Conservation (phyloP, 2,888 invertebrate species). For the Trachelus tabidus region DNA sequence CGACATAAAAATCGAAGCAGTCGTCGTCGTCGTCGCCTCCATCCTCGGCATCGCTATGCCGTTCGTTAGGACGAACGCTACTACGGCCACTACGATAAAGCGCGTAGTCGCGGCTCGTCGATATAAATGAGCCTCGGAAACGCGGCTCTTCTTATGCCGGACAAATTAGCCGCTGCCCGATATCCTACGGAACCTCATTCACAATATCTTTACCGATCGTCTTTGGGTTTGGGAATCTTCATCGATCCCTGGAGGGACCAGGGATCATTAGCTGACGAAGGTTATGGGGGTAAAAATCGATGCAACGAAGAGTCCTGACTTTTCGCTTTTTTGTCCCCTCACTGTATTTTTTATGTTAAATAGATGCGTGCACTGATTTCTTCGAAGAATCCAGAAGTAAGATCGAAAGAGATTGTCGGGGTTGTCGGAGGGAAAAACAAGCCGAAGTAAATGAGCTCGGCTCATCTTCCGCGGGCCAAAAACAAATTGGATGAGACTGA, state of each 20-base stretch:
- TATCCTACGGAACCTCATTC: neutral
- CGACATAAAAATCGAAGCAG: conserved; percentile 31
- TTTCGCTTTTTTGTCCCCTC: too few relatives aligned
- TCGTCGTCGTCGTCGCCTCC: conserved; percentile 21
- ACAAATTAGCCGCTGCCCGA: neutral
- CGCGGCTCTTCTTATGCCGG: neutral
- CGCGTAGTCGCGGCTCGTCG: conserved; percentile 19
- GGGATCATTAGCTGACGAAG: too few relatives aligned
- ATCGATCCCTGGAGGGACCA: too few relatives aligned
- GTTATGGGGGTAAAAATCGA: too few relatives aligned
- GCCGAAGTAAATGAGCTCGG: conserved; percentile 10
- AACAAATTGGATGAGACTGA: conserved; percentile 47
- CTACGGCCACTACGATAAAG: conserved; percentile 9
- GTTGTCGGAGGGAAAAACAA: conserved; percentile 20
- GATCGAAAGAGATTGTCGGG: conserved; percentile 15
- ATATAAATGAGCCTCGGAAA: conserved; percentile 33
- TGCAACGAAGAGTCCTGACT: too few relatives aligned
- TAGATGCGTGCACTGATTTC: conserved; percentile 15
- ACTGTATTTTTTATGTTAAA: neutral
- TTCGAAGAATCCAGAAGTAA: conserved; percentile 8
- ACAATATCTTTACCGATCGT: too few relatives aligned
- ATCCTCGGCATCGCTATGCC: too few relatives aligned
- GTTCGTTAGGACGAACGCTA: too few relatives aligned
- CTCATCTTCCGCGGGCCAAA: conserved; percentile 17
- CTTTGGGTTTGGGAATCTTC: too few relatives aligned